Percentiles rank a stretch among this genome's conserved stretches.
These are phyloP conservation scores for Tupiocoris notatus DNA, from an alignment of 2,888 invertebrate species.

Conservation along the genomic window DNA sequence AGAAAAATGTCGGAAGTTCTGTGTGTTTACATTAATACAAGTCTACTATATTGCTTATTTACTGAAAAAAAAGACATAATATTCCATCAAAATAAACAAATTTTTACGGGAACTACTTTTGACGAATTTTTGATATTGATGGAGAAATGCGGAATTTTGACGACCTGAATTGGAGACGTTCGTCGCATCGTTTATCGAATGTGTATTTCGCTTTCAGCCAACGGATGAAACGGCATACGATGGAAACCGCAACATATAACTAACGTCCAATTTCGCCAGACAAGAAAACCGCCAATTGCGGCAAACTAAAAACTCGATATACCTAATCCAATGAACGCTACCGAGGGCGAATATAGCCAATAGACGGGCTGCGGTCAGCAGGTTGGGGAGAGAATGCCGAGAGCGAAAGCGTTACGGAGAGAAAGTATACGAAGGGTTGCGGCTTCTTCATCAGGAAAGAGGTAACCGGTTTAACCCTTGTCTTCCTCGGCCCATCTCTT, in stretches of 20 bases:
- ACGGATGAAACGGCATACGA: not conserved
- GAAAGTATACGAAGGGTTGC: not conserved
- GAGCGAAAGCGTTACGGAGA: not conserved
- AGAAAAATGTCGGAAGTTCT: no score
- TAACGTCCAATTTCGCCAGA: not conserved
- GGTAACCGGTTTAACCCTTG: not conserved
- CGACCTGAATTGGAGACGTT: no score
- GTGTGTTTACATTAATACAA: no score
- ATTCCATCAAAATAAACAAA: no score
- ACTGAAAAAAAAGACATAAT: no score
- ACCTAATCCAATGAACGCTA: not conserved
- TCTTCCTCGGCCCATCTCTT: not conserved
- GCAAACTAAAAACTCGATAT: not conserved
- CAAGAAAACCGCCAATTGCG: not conserved
- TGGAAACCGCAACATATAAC: not conserved
- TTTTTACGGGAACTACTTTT: no score
- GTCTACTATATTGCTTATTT: no score
- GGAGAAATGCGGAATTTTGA: no score
- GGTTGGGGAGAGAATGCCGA: no score
- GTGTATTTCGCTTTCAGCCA: no score
- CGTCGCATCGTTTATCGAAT: no score
- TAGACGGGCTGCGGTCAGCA: not conserved
- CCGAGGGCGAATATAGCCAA: not conserved
- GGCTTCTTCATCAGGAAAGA: not conserved
- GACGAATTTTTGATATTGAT: no score